Conservation (phyloP, 1,140 invertebrate species). For the Glossosoma conforme region DNA sequence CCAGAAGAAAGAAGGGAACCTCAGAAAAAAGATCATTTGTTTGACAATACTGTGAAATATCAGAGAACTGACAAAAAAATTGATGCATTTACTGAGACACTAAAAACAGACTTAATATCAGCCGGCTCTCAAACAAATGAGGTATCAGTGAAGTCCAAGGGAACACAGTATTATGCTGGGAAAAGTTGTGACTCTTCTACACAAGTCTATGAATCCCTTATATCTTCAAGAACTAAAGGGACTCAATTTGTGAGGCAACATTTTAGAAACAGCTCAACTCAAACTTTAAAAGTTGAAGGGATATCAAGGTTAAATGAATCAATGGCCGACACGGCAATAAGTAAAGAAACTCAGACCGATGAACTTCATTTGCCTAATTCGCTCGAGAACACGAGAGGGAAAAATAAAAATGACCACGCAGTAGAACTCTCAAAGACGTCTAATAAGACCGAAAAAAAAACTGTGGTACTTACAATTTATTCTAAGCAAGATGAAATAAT, state of each 20-base stretch:
- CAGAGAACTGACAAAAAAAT: too few species aligned
- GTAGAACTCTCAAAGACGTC: too few species aligned
- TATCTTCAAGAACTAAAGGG: conserved; percentile 26
- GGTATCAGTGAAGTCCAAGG: conserved; percentile 11
- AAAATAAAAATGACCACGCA: background rate
- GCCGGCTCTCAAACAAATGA: conserved; percentile 6
- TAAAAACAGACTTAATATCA: too few species aligned
- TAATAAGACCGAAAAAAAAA: too few species aligned
- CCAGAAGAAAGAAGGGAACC: too few species aligned
- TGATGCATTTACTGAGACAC: too few species aligned
- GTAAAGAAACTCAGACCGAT: background rate
- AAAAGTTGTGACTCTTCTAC: conserved; percentile 21
- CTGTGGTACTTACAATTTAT: too few species aligned
- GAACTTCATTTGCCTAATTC: background rate
- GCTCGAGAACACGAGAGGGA: background rate
- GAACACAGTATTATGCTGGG: conserved; percentile 20
- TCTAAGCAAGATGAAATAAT: conserved; percentile 12
- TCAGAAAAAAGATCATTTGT: too few species aligned
- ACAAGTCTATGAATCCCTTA: conserved; percentile 27
- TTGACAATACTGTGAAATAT: too few species aligned
- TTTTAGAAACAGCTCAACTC: conserved; percentile 11
- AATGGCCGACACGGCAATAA: background rate
- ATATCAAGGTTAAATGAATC: background rate
- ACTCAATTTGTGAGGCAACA: conserved; percentile 5
- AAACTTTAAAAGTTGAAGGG: conserved; percentile 15